Base-by-base conservation (phyloP, 2,113 vertebrate species). In the Hippocampus barbouri region DNA sequence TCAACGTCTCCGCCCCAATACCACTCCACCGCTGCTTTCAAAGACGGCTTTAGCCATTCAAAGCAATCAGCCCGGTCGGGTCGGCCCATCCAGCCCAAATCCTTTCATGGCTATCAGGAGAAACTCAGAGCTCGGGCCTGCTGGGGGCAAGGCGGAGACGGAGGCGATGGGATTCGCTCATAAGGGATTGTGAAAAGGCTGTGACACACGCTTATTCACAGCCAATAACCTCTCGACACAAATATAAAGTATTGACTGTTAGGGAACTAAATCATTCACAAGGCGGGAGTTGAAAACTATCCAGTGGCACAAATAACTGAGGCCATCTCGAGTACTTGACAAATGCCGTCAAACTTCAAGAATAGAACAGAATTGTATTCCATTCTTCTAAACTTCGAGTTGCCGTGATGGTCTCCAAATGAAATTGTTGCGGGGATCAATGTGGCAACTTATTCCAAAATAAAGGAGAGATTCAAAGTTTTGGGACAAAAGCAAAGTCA, bases 161-260 rank as follows among this genome's bases (percentile, higher is more conserved):
- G 78, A 78, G 90, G 90, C 14, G 16, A 89, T 84, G 88, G 87
- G 91, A 90, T 88, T 90, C 83, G 80, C 87, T 88, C 79, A 87
- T 91, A 83, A 90, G 89, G 83, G 89, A 86, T 87, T 90, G 87
- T 85, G 79, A 91, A 91, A 90, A 89, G 89, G 88, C 89, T 80
- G 88, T 92, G 92, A 92, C 91, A 93, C 88, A 75, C 68, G 89
- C 91, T 93, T 92, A 92, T 93, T 81, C 88, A 89, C 89, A 89
- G 86, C 90, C 85, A 84, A 83, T 88, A 87, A 85, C 80, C 83
- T 23, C 85, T 82, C 81, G 69, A 89, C 86, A 83, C 86, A 86
- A 86, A 87, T 84, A 87, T 83, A 86, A 34, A 68, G 27, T 23
- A 45, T 86, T 88, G 87, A 79, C 76, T 84, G 72, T 77, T 82